A percentile compares a stretch with the other conserved stretches of the same genome.
phyloP scores from a whole-genome alignment of 2,113 vertebrate genomes.

The Anthoscopus minutus region DNA sequence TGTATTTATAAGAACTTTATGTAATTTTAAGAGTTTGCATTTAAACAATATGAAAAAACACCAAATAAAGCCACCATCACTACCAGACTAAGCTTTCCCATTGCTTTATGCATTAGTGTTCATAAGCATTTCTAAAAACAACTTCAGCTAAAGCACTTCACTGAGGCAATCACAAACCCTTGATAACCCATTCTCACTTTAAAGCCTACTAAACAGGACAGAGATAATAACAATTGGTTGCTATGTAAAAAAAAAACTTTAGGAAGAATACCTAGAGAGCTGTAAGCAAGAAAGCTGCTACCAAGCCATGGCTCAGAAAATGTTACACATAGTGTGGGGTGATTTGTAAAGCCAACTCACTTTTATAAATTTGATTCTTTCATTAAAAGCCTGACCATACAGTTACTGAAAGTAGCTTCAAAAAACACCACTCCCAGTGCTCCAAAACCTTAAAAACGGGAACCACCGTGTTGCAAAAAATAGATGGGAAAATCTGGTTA shows the following conservation, averaged over 20 bases:
- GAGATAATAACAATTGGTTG: neutral
- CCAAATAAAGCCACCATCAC: neutral
- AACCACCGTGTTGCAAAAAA: neutral
- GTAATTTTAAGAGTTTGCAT: neutral
- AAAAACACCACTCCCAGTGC: rapidly evolving
- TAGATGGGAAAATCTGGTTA: neutral
- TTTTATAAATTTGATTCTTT: neutral
- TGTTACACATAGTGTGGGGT: rapidly evolving
- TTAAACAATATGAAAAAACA: neutral
- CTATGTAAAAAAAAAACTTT: neutral
- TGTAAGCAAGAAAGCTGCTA: neutral
- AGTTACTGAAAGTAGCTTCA: neutral
- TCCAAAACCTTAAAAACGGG: neutral
- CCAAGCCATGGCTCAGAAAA: neutral
- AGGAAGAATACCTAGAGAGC: neutral
- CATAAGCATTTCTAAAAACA: neutral
- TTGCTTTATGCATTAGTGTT: neutral
- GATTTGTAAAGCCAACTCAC: neutral
- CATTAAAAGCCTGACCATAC: neutral
- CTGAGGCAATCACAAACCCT: neutral
- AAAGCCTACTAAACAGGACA: neutral
- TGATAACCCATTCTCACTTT: neutral
- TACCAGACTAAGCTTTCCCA: neutral
- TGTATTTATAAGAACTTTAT: neutral
- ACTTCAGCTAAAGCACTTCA: neutral